Base-by-base conservation (phyloP, 2,888 invertebrate species). In the Darwinula stevensoni region DNA sequence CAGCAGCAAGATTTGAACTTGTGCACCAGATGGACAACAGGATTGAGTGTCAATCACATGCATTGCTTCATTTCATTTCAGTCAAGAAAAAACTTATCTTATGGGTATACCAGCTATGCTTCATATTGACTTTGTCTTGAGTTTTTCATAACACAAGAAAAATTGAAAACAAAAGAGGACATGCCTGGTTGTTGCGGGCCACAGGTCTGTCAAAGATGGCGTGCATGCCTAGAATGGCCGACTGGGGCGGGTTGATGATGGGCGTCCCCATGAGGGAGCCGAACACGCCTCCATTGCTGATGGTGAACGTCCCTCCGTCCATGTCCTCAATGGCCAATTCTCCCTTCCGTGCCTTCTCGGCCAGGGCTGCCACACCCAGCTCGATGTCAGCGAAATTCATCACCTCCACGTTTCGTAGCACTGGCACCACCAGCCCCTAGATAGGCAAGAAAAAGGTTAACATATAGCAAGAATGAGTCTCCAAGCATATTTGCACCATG, bases 281-380 rank as follows among this genome's bases (percentile, higher is more conserved):
- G 28, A 34, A 42, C 6, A 36, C 35, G 12, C 43, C 43, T 14
- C 39, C 40, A 31, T 42, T 44, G 14, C 41, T 38, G 30, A 40
- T 40, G 12, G 40, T 42, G 27, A 43, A 42, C 4, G 36, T 40
- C 13, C 39, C 39, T 12, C 40, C 39, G 5, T 11, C n/a, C 31
- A 40, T 17, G 9, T 40, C 40, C 9, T 31, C 35, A 4, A 42
- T 22, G 4, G 14, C 12, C 4, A 39, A n/a, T 17, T 35, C 30
- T 6, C 39, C 36, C 13, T 40, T 29, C 6, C 36, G 30, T n/a
- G 36, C 41, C 5, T 27, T 13, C 9, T 15, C 12, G 14, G 27
- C 39, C 15, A 39, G 26, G 11, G 16, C 35, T n/a, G 9, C 26
- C 9, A 41, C 29, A 11, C 6, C 14, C 29, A 14, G 16, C 28